Conservation (phyloP, 2,888 invertebrate species). For the Diachrysia chrysitis region DNA sequence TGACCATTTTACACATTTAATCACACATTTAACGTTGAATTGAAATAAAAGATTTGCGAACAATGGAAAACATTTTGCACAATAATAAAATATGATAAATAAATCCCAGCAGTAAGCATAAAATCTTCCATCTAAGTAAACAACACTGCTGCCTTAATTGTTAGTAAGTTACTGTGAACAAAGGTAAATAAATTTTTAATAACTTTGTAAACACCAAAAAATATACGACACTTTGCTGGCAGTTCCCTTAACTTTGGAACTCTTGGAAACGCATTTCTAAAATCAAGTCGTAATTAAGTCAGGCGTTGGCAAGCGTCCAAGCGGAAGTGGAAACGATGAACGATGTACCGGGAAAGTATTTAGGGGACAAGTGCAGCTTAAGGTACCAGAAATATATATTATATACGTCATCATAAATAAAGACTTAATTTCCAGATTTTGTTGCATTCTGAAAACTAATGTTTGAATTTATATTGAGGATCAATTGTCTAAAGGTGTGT, state of each 20-base stretch:
- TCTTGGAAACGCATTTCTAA: conserved; percentile 18
- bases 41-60: too few species aligned
- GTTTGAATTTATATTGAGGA: background rate
- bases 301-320: conserved; percentile 43
- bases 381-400: background rate
- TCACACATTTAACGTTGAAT: too few species aligned
- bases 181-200: conserved; percentile 6
- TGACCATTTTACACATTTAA: too few species aligned
- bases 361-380: conserved; percentile 6
- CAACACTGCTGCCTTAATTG: background rate
- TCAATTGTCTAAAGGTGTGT: too few species aligned
- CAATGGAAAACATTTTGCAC: too few species aligned
- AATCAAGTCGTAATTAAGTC: conserved; percentile 45
- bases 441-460: background rate
- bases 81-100: too few species aligned
- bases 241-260: conserved; percentile 16
- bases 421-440: background rate
- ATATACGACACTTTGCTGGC: conserved; percentile 28
- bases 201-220: conserved; percentile 11
- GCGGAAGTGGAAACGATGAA: conserved; percentile 29
- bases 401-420: background rate
- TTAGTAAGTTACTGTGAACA: background rate
- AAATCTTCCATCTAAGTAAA: background rate
- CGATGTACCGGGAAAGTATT: conserved; percentile 3
- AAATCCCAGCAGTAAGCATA: too few species aligned